Conservation (phyloP, 2,797 vertebrate species). For the Epinephelus awoara region DNA sequence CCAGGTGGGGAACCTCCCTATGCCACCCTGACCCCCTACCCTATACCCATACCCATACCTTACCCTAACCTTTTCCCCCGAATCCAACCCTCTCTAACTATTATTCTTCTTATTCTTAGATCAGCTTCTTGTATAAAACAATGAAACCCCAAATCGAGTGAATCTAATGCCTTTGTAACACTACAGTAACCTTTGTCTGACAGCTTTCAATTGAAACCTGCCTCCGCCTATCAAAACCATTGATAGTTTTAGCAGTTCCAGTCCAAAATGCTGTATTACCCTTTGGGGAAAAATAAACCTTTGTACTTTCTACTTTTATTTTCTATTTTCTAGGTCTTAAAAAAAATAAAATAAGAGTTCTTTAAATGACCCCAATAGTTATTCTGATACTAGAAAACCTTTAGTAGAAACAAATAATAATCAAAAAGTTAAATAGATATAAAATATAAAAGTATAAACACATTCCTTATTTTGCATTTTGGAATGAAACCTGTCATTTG, state of each 20-base stretch:
- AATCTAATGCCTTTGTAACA: conserved; percentile 55
- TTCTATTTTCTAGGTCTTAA: background rate
- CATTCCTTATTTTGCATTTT: conserved; percentile 10
- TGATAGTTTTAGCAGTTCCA: conserved; percentile 4
- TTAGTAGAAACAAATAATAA: background rate
- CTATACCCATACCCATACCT: conserved; percentile 35
- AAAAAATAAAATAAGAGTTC: background rate
- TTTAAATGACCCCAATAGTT: background rate
- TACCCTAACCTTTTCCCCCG: conserved; percentile 17
- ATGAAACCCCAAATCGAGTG: conserved; percentile 1
- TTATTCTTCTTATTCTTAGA: conserved; percentile 64
- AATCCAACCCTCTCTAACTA: conserved; percentile 46
- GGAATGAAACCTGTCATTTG: conserved; percentile 36
- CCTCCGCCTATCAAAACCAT: conserved; percentile 22
- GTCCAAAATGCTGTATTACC: conserved; percentile 18
- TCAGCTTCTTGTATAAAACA: conserved; percentile 52
- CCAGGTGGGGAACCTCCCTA: conserved; percentile 86
- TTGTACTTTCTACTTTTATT: background rate
- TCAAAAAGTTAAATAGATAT: background rate
- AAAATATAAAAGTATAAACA: background rate
- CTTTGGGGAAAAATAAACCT: background rate
- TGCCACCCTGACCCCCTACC: conserved; percentile 38
- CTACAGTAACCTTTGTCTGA: conserved; percentile 65
- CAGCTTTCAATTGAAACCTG: conserved; percentile 75
- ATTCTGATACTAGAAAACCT: background rate